Evolutionary conservation across 2,797 vertebrate species (phyloP), one percentile per base, ranked within the genome.

Genomic region (Sebastes goodei): DNA sequence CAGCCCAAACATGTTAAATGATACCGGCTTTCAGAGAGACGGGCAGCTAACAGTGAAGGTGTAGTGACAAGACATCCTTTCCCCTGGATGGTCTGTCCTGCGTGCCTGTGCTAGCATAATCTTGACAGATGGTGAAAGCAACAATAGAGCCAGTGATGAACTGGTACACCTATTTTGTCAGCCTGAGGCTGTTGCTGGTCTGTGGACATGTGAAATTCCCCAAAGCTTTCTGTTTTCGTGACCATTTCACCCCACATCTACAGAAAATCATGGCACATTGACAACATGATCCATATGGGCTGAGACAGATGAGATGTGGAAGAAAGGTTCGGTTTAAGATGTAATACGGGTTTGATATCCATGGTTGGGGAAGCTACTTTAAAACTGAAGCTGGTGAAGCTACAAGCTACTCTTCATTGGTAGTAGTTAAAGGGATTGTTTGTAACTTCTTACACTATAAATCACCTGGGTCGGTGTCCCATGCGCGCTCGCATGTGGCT

Each of bases 1-100:
- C 20, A 76, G 78, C 87, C 87, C 87, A 89, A 92, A 93, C 89
- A 92, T 88, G 91, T 92, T 91, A 91, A 85, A 87, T 80, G 89
- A 87, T 89, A 87, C 71, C 82, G 78, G 71, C 85, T 86, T 88
- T 90, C 86, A 84, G 82, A 60, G 71, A 68, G 81, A 79, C 11
- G 6, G 76, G 68, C 59, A 72, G 73, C 71, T 71, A 52, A 35
- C 72, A 81, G 55, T 76, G 71, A 60, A 73, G 66, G 65, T 46
- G 57, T 46, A 74, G 62, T 67, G 80, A 78, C 72, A 83, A 71
- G 85, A 86, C 73, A 70, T 82, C 72, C 68, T 81, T 68, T 86
- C 62, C 63, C 71, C 83, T 76, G 66, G 82, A 87, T 35, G 74
- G 63, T 29, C 66, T 17, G 63, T 42, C 69, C 66, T 81, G 80